These are phyloP conservation scores for Phalanger gymnotis DNA, from an alignment of 2,797 vertebrate genomes.

Conservation along the genomic window DNA sequence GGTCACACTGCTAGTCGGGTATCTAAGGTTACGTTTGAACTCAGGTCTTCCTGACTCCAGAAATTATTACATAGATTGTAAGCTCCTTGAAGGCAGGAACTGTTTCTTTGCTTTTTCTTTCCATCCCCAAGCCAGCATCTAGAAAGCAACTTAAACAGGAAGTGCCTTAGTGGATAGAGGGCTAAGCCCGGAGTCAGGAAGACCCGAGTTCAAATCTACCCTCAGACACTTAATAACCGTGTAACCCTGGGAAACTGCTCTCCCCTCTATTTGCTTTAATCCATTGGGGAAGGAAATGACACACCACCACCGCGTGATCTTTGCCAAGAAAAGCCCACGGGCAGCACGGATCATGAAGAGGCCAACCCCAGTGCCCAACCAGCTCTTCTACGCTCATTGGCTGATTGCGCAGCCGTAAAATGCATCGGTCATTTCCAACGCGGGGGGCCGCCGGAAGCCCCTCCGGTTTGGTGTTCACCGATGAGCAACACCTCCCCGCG, in stretches of 20 bases:
- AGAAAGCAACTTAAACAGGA: background rate
- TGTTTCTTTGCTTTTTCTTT: background rate
- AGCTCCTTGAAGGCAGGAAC: background rate
- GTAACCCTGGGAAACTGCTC: background rate
- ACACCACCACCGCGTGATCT: background rate
- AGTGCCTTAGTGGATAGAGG: too few species aligned
- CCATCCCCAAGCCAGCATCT: background rate
- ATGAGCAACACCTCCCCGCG: background rate
- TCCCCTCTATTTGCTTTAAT: background rate
- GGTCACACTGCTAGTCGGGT: background rate
- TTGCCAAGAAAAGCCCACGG: background rate
- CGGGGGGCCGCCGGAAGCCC: background rate
- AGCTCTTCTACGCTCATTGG: fast-evolving
- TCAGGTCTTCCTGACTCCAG: background rate
- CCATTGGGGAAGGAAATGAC: background rate
- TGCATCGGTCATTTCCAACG: background rate
- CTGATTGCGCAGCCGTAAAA: background rate
- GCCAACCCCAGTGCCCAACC: too few species aligned
- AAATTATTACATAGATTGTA: background rate
- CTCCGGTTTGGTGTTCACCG: background rate
- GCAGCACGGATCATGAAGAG: too few species aligned
- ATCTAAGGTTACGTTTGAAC: too few species aligned
- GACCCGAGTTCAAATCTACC: background rate
- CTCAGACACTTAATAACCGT: background rate
- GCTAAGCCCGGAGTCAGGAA: too few species aligned